These are phyloP conservation scores for Oryzias woworae DNA, from an alignment of 2,113 vertebrate species.

Conservation along the genomic window DNA sequence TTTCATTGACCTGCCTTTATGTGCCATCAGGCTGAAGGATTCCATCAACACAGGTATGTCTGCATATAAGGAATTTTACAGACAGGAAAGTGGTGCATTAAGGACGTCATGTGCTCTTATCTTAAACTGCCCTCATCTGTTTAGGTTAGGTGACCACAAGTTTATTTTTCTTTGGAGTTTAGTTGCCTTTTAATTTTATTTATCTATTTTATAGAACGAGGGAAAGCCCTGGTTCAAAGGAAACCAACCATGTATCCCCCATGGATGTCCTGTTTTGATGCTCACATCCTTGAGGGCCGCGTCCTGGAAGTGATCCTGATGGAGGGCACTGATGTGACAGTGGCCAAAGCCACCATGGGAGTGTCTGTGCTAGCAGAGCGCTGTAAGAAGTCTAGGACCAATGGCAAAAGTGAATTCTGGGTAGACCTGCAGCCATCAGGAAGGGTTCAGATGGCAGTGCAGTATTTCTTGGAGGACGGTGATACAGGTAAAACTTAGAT, in stretches of 20 bases:
- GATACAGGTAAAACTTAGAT: constrained; percentile 58
- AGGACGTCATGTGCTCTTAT: background rate
- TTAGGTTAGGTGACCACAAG: too few relatives aligned
- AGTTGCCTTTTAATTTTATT: background rate
- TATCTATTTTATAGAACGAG: constrained; percentile 81
- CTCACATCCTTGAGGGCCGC: constrained; percentile 93
- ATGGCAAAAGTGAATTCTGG: constrained; percentile 88
- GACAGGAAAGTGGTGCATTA: background rate
- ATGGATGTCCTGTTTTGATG: constrained; percentile 91
- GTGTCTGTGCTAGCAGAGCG: constrained; percentile 89
- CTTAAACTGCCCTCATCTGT: too few relatives aligned
- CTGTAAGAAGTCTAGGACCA: constrained; percentile 87
- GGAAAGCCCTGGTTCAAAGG: constrained; percentile 92
- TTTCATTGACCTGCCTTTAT: constrained; percentile 81
- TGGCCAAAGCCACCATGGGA: constrained; percentile 91
- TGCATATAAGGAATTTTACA: background rate
- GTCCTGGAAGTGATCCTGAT: constrained; percentile 94
- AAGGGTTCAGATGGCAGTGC: constrained; percentile 72
- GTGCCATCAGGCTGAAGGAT: constrained; percentile 96
- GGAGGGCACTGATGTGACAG: constrained; percentile 84
- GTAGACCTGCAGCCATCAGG: constrained; percentile 80
- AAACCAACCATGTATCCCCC: constrained; percentile 95
- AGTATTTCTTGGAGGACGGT: constrained; percentile 73
- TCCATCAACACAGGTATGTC: constrained; percentile 89
- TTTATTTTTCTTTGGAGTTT: too few relatives aligned